phyloP scores from a whole-genome alignment of 37 sponge, comb jelly and placozoan species.

The Spongilla lacustris region DNA sequence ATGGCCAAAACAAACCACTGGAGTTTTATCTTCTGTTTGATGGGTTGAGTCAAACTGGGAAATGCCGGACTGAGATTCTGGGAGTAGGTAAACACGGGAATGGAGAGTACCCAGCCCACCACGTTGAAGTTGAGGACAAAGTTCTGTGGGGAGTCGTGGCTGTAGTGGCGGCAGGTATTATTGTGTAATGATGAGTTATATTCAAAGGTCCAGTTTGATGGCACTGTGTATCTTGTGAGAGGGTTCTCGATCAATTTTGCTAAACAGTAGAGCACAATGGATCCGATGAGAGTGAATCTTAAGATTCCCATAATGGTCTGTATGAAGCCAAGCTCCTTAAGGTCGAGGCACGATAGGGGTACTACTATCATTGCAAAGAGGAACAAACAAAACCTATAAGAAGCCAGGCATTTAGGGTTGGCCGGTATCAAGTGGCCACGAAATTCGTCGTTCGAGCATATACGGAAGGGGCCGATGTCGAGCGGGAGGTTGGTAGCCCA shows the following conservation, averaged over 20 bases:
- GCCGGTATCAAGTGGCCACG: conserved; percentile 17
- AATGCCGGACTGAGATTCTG: conserved; percentile 76
- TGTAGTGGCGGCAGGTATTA: neutral
- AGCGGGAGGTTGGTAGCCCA: conserved; percentile 86
- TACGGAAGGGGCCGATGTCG: conserved; percentile 32
- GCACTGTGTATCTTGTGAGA: neutral
- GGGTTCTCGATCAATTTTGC: neutral
- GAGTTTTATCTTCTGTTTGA: conserved; percentile 64
- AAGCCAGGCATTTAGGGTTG: conserved; percentile 31
- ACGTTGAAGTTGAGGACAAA: neutral
- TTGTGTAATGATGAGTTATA: neutral
- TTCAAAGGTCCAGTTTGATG: neutral
- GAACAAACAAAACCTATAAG: conserved; percentile 71
- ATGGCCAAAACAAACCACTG: conserved; percentile 51
- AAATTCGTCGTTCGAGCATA: conserved; percentile 67
- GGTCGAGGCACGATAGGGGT: conserved; percentile 50
- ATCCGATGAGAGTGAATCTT: conserved; percentile 48
- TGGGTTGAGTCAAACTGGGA: conserved; percentile 75
- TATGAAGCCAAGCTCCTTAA: conserved; percentile 70
- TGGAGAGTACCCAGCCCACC: conserved; percentile 70
- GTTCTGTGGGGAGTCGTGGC: neutral
- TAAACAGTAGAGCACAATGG: conserved; percentile 42
- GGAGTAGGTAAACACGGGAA: conserved; percentile 85
- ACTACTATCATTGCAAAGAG: conserved; percentile 70
- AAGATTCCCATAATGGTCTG: conserved; percentile 62